A percentile compares a stretch with the other conserved stretches of the same genome.
These are phyloP conservation scores for Pollenia griseotomentosa DNA, from an alignment of 2,888 invertebrate species.

Conservation along the genomic window DNA sequence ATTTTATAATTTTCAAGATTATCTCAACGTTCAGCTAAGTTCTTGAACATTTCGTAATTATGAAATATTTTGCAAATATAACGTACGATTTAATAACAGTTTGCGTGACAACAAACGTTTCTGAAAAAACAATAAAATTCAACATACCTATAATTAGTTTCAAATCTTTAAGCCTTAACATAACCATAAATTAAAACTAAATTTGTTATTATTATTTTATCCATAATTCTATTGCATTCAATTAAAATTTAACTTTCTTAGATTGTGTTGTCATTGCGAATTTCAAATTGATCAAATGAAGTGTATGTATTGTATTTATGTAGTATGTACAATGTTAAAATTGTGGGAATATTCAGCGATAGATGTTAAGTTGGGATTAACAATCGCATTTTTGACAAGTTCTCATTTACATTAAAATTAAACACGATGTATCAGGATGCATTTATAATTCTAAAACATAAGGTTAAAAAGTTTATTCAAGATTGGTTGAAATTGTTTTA, in stretches of 20 bases:
- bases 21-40: too few species aligned
- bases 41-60: too few species aligned
- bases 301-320: neutral
- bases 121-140: neutral
- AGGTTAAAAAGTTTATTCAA: slow-evolving; percentile 13
- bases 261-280: too few species aligned
- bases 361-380: neutral
- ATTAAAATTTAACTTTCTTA: too few species aligned
- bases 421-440: neutral
- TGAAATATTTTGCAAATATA: too few species aligned
- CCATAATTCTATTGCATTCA: too few species aligned
- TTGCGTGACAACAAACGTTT: neutral
- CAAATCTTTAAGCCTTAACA: too few species aligned
- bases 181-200: too few species aligned
- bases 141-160: too few species aligned
- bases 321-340: neutral
- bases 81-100: neutral
- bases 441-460: slow-evolving; percentile 11
- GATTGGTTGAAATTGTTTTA: slow-evolving; percentile 21
- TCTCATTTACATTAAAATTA: slow-evolving; percentile 25
- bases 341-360: slow-evolving; percentile 34
- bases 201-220: too few species aligned
- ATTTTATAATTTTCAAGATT: too few species aligned
- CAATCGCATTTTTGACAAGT: slow-evolving; percentile 36
- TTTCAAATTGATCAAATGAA: neutral